Percentiles rank a stretch among this genome's conserved stretches.
These are phyloP conservation scores for Euzetes globulus DNA, from an alignment of 2,888 invertebrate genomes.

Conservation along the genomic window DNA sequence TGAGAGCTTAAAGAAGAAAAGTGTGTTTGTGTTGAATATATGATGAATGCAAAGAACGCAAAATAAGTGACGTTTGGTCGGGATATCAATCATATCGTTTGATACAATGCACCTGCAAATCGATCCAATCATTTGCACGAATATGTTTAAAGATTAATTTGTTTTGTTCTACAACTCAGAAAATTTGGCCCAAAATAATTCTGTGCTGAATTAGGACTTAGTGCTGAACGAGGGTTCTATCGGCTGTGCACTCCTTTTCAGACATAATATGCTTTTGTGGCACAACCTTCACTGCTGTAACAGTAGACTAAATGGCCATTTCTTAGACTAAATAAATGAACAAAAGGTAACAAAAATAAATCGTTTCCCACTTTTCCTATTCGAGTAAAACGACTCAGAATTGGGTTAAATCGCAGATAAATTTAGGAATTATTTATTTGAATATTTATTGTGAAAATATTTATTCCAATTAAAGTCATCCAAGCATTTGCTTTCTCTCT, in stretches of 20 bases:
- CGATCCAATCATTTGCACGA: neutral
- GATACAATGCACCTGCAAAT: slow-evolving; percentile 28
- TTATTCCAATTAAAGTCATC: slow-evolving; percentile 10
- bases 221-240: neutral
- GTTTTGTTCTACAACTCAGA: slow-evolving; percentile 9
- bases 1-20: neutral
- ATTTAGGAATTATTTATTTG: slow-evolving; percentile 13
- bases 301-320: slow-evolving; percentile 16
- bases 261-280: slow-evolving; percentile 25
- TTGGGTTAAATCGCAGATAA: slow-evolving; percentile 1
- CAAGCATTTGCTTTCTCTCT: neutral
- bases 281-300: slow-evolving; percentile 4
- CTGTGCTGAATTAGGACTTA: neutral
- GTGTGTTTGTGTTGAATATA: neutral
- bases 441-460: slow-evolving; percentile 20
- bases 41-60: slow-evolving; percentile 7
- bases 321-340: slow-evolving; percentile 18
- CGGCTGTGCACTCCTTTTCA: slow-evolving; percentile 3
- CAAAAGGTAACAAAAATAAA: slow-evolving; percentile 13
- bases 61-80: slow-evolving; percentile 6
- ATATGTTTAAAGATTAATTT: slow-evolving; percentile 11
- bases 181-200: neutral
- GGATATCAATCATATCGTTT: slow-evolving; percentile 20
- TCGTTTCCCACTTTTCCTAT: neutral
- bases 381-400: neutral